These are phyloP conservation scores for Chlamydotis undulata DNA, from an alignment of 2,113 vertebrate species.

Conservation along the genomic window DNA sequence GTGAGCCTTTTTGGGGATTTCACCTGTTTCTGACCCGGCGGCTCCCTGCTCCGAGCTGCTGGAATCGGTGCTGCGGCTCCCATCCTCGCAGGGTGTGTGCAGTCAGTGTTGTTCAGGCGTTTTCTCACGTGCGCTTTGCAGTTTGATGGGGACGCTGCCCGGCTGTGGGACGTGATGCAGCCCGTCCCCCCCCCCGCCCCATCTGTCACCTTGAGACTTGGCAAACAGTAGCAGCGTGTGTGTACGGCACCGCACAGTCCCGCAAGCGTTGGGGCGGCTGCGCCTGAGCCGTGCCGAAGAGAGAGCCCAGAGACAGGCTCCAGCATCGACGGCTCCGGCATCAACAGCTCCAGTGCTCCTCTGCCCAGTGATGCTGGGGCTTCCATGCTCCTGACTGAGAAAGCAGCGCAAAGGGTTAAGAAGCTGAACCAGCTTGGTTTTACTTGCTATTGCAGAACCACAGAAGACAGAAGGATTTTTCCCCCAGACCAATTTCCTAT, in stretches of 20 bases:
- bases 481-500: neutral
- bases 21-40: too few relatives aligned
- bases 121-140: neutral
- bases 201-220: too few relatives aligned
- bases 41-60: neutral
- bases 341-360: accelerated
- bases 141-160: neutral
- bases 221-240: too few relatives aligned
- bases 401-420: neutral
- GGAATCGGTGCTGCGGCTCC: neutral
- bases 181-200: too few relatives aligned
- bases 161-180: too few relatives aligned
- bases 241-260: neutral
- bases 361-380: accelerated
- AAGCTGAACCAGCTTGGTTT: neutral
- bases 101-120: accelerated
- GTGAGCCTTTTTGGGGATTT: neutral
- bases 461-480: neutral
- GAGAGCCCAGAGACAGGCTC: neutral
- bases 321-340: accelerated
- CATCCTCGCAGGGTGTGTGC: neutral
- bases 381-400: neutral
- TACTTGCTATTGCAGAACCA: neutral
- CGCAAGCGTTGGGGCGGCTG: accelerated
- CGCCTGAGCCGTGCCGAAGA: neutral